These are phyloP conservation scores for Epinephelus fuscoguttatus DNA, from an alignment of 2,113 vertebrate genomes.

Conservation along the genomic window DNA sequence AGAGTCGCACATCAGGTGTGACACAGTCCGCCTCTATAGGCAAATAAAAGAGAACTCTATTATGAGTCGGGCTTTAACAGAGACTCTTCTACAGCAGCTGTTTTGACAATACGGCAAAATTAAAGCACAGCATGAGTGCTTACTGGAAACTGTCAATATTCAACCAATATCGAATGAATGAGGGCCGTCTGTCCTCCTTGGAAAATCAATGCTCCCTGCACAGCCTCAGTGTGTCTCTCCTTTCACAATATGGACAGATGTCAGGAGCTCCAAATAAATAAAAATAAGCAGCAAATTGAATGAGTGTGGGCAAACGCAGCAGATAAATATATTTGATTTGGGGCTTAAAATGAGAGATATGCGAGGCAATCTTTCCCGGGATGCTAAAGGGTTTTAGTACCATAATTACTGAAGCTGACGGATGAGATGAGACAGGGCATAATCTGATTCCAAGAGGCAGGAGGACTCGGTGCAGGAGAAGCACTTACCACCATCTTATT, in stretches of 20 bases:
- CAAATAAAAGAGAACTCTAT: conserved; percentile 53
- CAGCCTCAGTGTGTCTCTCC: conserved; percentile 26
- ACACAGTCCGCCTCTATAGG: conserved; percentile 49
- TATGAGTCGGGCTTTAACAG: conserved; percentile 41
- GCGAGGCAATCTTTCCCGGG: conserved; percentile 50
- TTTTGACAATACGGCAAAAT: conserved; percentile 65
- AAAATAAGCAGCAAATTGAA: conserved; percentile 54
- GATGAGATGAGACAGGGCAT: conserved; percentile 69
- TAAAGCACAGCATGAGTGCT: conserved; percentile 61
- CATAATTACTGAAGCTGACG: conserved; percentile 73
- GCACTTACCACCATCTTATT: conserved; percentile 98
- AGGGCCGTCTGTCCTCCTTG: conserved; percentile 32
- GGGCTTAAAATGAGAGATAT: conserved; percentile 57
- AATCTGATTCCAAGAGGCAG: conserved; percentile 66
- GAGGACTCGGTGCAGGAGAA: conserved; percentile 29
- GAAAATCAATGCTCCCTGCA: conserved; percentile 51
- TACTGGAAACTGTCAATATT: conserved; percentile 66
- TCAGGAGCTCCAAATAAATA: conserved; percentile 33
- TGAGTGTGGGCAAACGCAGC: conserved; percentile 49
- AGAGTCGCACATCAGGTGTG: conserved; percentile 61
- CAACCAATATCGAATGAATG: conserved; percentile 53
- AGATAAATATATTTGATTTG: conserved; percentile 63
- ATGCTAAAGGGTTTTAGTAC: conserved; percentile 68
- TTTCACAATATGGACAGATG: conserved; percentile 28
- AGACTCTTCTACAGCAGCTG: conserved; percentile 36